phyloP scores from a whole-genome alignment of 2,797 vertebrate genomes.

The Ctenopoma multispine region DNA sequence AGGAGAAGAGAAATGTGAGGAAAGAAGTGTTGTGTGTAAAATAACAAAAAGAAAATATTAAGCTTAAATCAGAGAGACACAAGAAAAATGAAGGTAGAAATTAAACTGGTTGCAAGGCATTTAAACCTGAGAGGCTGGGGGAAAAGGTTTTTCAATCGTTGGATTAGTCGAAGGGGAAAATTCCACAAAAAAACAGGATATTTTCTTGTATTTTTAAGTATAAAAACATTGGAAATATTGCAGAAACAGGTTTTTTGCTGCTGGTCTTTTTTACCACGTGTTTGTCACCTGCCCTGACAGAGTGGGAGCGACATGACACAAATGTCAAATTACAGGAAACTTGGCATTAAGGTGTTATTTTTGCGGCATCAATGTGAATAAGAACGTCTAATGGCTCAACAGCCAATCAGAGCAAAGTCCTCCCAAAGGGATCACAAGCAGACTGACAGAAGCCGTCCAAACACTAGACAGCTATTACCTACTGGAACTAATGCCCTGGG shows the following conservation, averaged over 20 bases:
- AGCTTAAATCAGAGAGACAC: not conserved
- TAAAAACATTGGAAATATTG: not conserved
- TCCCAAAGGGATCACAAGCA: conserved; percentile 22
- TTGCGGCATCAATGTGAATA: conserved; percentile 59
- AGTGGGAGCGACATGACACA: not conserved
- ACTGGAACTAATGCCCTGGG: conserved; percentile 68
- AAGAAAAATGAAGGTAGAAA: conserved; percentile 10
- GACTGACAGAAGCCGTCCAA: conserved; percentile 71
- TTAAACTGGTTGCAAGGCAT: conserved; percentile 9
- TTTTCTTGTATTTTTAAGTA: conserved; percentile 1
- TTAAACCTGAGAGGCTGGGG: not conserved
- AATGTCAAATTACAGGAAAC: conserved; percentile 1
- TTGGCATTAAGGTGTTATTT: conserved; percentile 15
- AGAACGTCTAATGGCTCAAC: conserved; percentile 63
- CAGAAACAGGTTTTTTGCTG: not conserved
- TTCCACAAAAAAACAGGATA: conserved; percentile 6
- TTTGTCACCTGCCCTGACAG: conserved; percentile 1
- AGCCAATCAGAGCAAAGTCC: conserved; percentile 49
- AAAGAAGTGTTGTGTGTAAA: conserved; percentile 33
- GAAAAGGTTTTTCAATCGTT: conserved; percentile 10
- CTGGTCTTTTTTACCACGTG: not conserved
- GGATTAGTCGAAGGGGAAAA: conserved; percentile 6
- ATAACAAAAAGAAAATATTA: conserved; percentile 35
- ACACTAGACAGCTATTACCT: conserved; percentile 71
- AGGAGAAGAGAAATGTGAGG: conserved; percentile 30